These are phyloP conservation scores for Garrulus glandarius DNA, from an alignment of 2,797 vertebrate genomes.

Conservation along the genomic window DNA sequence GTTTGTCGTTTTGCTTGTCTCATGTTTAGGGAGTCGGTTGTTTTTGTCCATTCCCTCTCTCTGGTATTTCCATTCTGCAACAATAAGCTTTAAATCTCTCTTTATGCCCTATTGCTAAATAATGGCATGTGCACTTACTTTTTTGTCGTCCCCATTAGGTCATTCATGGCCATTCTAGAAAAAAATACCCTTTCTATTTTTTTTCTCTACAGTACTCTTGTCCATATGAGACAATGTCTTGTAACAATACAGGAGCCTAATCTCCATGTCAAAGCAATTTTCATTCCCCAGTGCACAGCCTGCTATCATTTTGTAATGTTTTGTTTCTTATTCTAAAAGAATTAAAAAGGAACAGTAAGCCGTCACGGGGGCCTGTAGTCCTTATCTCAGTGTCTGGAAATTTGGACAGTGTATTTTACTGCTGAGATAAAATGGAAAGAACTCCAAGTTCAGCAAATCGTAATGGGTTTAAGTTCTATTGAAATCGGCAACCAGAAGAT, in stretches of 20 bases:
- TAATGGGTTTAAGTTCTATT: constrained; percentile 97
- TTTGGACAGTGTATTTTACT: constrained; percentile 95
- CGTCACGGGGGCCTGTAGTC: constrained; percentile 85
- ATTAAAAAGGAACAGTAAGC: constrained; percentile 90
- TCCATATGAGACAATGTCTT: constrained; percentile 97
- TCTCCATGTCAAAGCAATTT: constrained; percentile 99
- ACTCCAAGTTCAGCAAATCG: constrained; percentile 89
- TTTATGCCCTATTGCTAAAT: constrained; percentile 87
- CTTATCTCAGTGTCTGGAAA: constrained; percentile 93
- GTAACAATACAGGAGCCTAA: constrained; percentile 95
- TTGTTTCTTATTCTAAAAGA: constrained; percentile 97
- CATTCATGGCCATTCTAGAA: constrained; percentile 90
- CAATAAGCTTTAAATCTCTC: constrained; percentile 86
- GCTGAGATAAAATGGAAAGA: constrained; percentile 88
- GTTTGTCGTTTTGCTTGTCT: constrained; percentile 79
- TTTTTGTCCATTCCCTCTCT: constrained; percentile 79
- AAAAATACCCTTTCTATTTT: constrained; percentile 83
- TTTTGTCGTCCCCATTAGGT: constrained; percentile 91
- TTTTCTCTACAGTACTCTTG: constrained; percentile 83
- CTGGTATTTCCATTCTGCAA: constrained; percentile 81
- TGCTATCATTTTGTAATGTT: constrained; percentile 98
- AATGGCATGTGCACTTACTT: constrained; percentile 92
- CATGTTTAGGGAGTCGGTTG: constrained; percentile 84
- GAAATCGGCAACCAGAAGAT: constrained; percentile 91
- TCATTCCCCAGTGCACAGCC: constrained; percentile 95